A percentile compares a stretch with the other conserved stretches of the same genome.
phyloP scores from a whole-genome alignment of 2,113 vertebrate species.

The Mastomys coucha region DNA sequence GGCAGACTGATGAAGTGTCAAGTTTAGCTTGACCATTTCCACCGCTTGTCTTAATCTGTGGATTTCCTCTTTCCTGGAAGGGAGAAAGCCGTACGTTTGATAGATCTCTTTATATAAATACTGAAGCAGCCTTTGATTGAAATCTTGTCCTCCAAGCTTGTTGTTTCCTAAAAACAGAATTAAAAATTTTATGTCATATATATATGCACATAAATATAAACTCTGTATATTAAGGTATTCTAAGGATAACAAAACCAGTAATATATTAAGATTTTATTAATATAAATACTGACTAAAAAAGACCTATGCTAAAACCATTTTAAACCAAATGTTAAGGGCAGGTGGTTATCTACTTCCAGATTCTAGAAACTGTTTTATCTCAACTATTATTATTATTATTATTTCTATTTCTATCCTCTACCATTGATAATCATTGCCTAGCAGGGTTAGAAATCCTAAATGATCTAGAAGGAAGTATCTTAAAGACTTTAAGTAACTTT shows the following conservation, averaged over 20 bases:
- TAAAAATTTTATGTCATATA: conserved; percentile 22
- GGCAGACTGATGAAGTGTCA: conserved; percentile 90
- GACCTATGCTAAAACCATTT: neutral
- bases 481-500: conserved; percentile 30
- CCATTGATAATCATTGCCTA: neutral
- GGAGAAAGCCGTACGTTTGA: conserved; percentile 89
- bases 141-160: conserved; percentile 98
- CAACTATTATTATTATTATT: no score
- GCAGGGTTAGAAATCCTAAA: conserved; percentile 5
- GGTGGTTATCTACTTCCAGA: neutral
- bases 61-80: conserved; percentile 93
- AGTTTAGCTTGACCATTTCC: conserved; percentile 95
- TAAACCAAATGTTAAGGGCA: neutral
- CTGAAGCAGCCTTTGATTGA: conserved; percentile 96
- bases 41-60: conserved; percentile 94
- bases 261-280: conserved; percentile 22
- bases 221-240: neutral
- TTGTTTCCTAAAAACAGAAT: conserved; percentile 93
- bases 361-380: neutral
- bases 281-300: conserved; percentile 12
- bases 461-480: conserved; percentile 1
- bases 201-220: neutral
- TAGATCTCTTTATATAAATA: conserved; percentile 89
- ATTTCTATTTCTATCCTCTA: neutral
- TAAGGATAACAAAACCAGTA: neutral